Evolutionary conservation across 2,113 vertebrate genomes (phyloP).

Genomic region (Cathartes aura): DNA sequence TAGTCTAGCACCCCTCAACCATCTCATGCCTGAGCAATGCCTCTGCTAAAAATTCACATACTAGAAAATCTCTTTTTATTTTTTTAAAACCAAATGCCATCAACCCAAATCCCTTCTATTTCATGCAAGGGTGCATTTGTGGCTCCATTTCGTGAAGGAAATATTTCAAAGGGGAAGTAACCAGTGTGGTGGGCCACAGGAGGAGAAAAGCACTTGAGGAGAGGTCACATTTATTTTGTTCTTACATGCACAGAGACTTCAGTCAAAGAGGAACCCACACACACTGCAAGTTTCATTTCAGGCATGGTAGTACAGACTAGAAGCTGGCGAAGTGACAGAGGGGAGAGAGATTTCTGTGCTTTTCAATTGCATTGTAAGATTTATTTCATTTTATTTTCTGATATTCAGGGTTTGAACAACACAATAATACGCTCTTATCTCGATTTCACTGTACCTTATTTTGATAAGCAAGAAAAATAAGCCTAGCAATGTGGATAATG

Average conservation of each 20-base stretch:
- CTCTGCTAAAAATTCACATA: not conserved
- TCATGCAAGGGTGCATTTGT: not conserved
- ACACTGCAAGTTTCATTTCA: not conserved
- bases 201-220: not conserved
- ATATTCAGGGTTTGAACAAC: not conserved
- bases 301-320: not conserved
- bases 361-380: not conserved
- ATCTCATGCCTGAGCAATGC: not conserved
- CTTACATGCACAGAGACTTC: not conserved
- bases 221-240: not conserved
- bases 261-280: not conserved
- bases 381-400: not conserved
- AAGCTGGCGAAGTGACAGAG: not conserved
- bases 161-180: not conserved
- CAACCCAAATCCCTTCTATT: not conserved
- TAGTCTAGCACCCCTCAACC: not conserved
- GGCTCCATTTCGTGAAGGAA: not conserved
- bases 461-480: not conserved
- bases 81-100: not conserved
- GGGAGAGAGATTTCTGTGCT: not conserved
- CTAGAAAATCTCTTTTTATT: not conserved
- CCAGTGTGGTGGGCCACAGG: not conserved
- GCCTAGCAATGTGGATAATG: not conserved
- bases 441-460: not conserved
- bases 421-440: not conserved